These are phyloP conservation scores for Onchidella celtica DNA, from an alignment of 2,888 invertebrate genomes.

Conservation along the genomic window DNA sequence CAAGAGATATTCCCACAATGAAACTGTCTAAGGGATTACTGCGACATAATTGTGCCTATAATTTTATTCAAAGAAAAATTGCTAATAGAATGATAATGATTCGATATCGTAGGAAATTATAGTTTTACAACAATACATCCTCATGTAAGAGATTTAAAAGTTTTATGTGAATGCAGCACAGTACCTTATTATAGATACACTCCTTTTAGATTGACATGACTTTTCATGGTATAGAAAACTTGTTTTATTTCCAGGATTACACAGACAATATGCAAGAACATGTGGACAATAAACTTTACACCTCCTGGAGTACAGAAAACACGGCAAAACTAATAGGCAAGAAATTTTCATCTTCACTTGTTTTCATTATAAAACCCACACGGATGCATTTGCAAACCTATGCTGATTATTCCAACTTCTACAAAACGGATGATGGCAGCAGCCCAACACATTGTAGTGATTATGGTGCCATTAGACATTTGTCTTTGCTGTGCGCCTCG, in stretches of 20 bases:
- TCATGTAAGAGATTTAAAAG: no score
- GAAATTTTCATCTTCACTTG: conserved; percentile 84
- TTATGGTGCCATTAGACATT: conserved; percentile 84
- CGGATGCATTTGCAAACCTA: conserved; percentile 92
- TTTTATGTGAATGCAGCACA: no score
- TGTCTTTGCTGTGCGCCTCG: conserved; percentile 83
- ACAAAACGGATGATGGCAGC: conserved; percentile 88
- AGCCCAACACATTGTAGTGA: conserved; percentile 89
- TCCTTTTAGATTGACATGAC: neutral
- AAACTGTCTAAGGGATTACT: no score
- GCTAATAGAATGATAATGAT: no score
- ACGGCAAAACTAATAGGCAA: conserved; percentile 86
- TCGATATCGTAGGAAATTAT: no score
- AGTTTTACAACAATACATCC: no score
- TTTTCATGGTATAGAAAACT: neutral
- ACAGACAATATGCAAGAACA: conserved; percentile 90
- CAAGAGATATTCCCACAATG: no score
- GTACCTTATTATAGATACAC: neutral
- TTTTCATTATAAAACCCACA: conserved; percentile 78
- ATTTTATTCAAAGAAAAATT: no score
- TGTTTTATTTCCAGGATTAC: conserved; percentile 85
- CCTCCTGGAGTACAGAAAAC: conserved; percentile 90
- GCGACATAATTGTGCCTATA: no score
- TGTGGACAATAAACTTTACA: conserved; percentile 87
- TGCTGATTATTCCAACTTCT: conserved; percentile 94